A percentile compares a stretch with the other conserved stretches of the same genome.
Conservation (phyloP, 2,888 invertebrate species). For the Hypomecis atomaria region DNA sequence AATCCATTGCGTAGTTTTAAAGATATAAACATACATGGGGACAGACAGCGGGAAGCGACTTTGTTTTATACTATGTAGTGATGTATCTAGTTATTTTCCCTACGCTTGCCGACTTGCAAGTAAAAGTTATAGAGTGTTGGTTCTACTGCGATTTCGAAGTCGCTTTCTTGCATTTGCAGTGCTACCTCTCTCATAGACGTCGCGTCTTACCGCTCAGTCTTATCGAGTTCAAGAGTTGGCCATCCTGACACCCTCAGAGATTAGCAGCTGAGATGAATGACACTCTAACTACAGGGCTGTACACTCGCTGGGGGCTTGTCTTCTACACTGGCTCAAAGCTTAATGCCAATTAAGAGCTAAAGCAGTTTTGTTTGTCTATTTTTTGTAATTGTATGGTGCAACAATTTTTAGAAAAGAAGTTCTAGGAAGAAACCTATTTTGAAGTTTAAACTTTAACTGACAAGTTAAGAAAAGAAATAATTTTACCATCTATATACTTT, state of each 20-base stretch:
- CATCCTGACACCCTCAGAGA: conserved; percentile 31
- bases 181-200: conserved; percentile 8
- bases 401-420: not conserved
- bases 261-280: conserved; percentile 35
- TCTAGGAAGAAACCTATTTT: too few species aligned
- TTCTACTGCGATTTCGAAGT: not conserved
- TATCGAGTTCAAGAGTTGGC: conserved; percentile 31
- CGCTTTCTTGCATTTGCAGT: not conserved
- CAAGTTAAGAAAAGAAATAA: too few species aligned
- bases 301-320: not conserved
- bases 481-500: too few species aligned
- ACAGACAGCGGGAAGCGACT: too few species aligned
- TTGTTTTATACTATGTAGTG: too few species aligned
- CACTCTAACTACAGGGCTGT: conserved; percentile 19
- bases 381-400: not conserved
- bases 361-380: not conserved
- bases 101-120: too few species aligned
- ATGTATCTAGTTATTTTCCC: too few species aligned
- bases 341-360: conserved; percentile 24
- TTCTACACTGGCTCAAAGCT: conserved; percentile 30
- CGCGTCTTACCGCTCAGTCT: conserved; percentile 22
- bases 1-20: too few species aligned
- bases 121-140: not conserved
- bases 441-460: too few species aligned
- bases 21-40: too few species aligned